Conservation (phyloP, 2,797 vertebrate species). For the Sus cebifrons region DNA sequence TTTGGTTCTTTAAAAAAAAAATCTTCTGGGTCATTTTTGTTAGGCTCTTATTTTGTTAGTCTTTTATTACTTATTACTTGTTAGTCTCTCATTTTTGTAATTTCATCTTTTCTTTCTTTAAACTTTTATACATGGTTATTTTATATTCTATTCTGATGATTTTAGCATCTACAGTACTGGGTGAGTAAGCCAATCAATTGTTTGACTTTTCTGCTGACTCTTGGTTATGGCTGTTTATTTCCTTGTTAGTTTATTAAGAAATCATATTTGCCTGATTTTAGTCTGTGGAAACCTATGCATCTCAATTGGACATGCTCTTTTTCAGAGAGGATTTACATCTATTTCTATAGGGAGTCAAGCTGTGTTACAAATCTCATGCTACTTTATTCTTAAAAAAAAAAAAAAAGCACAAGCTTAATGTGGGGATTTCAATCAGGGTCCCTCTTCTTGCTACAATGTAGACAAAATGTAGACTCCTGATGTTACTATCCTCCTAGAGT, state of each 20-base stretch:
- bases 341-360: neutral
- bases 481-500: neutral
- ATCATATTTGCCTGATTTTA: neutral
- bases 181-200: neutral
- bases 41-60: neutral
- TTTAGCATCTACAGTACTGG: neutral
- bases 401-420: neutral
- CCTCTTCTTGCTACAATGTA: neutral
- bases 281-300: neutral
- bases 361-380: neutral
- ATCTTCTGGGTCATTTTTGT: neutral
- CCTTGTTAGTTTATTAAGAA: neutral
- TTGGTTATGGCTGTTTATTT: neutral
- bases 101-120: slow-evolving; percentile 32
- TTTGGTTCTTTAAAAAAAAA: neutral
- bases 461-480: neutral
- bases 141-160: neutral
- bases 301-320: neutral
- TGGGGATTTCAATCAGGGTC: neutral
- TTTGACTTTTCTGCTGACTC: neutral
- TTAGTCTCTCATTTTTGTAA: neutral
- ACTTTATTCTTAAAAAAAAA: neutral
- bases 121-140: neutral
- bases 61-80: neutral
- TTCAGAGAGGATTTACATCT: neutral